Conservation (phyloP, 1,140 invertebrate genomes). For the Anagrus nilaparvatae region DNA sequence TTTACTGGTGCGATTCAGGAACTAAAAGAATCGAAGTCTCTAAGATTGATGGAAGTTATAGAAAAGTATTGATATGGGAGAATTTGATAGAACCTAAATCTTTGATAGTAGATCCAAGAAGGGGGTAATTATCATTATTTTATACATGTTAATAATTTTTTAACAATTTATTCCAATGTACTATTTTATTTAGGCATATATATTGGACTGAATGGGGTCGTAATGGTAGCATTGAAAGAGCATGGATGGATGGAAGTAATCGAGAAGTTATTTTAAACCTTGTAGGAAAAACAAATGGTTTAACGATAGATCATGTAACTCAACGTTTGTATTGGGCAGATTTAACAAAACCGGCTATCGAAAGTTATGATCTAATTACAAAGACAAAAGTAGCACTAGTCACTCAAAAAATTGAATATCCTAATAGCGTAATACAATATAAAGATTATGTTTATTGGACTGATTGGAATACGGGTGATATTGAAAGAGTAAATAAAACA, state of each 20-base stretch:
- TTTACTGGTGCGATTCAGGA: conserved; percentile 94
- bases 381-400: conserved; percentile 49
- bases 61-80: conserved; percentile 78
- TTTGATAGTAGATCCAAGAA: conserved; percentile 73
- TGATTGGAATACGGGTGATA: conserved; percentile 65
- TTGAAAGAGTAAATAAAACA: conserved; percentile 60
- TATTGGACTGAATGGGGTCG: conserved; percentile 81
- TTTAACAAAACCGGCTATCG: conserved; percentile 64
- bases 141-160: neutral
- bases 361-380: conserved; percentile 67
- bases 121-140: conserved; percentile 50
- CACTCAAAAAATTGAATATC: conserved; percentile 50
- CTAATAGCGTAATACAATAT: conserved; percentile 66
- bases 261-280: conserved; percentile 55
- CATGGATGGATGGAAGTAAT: conserved; percentile 62
- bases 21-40: conserved; percentile 84
- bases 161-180: conserved; percentile 1
- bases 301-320: conserved; percentile 60
- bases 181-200: conserved; percentile 54
- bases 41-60: conserved; percentile 68
- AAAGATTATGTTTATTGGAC: conserved; percentile 73
- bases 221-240: conserved; percentile 60
- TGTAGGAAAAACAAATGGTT: conserved; percentile 62
- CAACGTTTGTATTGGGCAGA: conserved; percentile 79
- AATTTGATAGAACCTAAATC: conserved; percentile 73